phyloP scores from a whole-genome alignment of 2,113 vertebrate genomes.

The Neotoma lepida region DNA sequence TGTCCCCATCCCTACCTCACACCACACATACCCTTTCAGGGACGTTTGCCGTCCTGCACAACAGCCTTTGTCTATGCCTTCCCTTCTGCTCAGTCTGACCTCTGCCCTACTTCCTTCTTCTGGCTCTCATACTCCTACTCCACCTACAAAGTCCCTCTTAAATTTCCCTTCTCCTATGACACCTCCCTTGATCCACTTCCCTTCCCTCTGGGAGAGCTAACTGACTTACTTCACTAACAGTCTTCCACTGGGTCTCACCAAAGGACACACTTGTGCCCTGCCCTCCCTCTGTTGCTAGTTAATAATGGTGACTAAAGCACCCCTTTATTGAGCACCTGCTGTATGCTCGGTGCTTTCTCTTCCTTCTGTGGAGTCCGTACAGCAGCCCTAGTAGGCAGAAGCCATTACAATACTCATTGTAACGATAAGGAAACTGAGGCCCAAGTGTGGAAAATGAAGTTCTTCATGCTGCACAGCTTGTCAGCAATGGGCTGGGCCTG shows the following conservation, averaged over 20 bases:
- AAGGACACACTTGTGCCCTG: not conserved
- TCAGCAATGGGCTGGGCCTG: not conserved
- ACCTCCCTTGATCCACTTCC: not conserved
- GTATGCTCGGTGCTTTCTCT: not conserved
- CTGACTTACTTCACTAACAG: not conserved
- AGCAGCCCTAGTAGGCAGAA: not conserved
- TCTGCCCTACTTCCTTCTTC: not conserved
- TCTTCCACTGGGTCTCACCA: not conserved
- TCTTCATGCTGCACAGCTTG: not conserved
- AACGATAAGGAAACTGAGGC: not conserved
- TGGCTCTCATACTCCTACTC: not conserved
- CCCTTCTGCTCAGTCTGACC: not conserved
- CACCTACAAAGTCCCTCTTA: not conserved
- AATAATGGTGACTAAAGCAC: not conserved
- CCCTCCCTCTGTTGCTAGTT: not conserved
- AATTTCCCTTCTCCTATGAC: not conserved
- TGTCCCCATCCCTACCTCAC: not conserved
- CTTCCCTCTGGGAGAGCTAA: not conserved
- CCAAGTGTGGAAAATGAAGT: not conserved
- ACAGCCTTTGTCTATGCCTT: conserved; percentile 41
- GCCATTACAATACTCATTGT: not conserved
- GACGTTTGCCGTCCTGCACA: not conserved
- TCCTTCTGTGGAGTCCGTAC: not conserved
- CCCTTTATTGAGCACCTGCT: not conserved
- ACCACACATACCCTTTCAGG: not conserved